Conservation (phyloP, 2,797 vertebrate species). For the Oceanodroma leucorhoa region DNA sequence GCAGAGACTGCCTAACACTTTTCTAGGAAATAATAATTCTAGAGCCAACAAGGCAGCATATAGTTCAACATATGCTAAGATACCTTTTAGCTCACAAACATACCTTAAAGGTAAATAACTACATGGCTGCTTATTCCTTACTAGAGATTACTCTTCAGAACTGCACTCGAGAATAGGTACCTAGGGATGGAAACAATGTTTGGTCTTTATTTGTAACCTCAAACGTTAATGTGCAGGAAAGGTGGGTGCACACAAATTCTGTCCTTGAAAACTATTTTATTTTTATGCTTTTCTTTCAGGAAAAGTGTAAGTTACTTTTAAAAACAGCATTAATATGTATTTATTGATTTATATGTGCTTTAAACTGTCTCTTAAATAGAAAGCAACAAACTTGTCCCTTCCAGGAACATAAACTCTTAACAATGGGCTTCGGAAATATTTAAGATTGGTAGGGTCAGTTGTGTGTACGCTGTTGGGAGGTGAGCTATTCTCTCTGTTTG, state of each 20-base stretch:
- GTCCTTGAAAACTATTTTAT: background rate
- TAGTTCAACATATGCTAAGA: background rate
- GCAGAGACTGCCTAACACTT: background rate
- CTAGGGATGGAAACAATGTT: background rate
- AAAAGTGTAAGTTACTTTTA: background rate
- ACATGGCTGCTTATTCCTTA: background rate
- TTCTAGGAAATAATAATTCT: background rate
- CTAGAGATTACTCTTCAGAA: background rate
- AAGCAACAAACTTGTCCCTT: background rate
- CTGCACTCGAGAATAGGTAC: background rate
- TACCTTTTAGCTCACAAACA: background rate
- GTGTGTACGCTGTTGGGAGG: background rate
- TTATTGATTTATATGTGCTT: background rate
- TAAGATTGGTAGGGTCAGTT: background rate
- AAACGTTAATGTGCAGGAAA: background rate
- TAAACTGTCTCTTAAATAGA: background rate
- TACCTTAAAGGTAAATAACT: background rate
- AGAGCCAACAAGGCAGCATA: background rate
- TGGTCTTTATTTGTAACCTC: background rate
- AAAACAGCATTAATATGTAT: background rate
- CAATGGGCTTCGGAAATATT: background rate
- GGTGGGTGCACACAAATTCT: background rate
- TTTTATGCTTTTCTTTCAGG: background rate
- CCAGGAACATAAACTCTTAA: background rate
- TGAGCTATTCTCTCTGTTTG: background rate